phyloP scores from a whole-genome alignment of 2,113 vertebrate species.

The Nycticorax nycticorax region DNA sequence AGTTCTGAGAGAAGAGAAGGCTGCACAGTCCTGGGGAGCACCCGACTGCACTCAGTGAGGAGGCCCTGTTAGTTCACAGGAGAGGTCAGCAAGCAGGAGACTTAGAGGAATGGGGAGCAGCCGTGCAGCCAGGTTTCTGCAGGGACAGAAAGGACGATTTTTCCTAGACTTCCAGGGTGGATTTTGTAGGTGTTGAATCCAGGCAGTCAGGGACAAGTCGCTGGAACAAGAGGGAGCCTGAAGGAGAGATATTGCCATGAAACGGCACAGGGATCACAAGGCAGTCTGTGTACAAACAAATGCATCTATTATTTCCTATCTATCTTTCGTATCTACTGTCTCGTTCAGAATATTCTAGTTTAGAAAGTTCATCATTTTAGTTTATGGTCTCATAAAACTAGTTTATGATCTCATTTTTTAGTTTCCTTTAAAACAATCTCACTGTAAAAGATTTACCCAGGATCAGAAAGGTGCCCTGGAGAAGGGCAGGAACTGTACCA shows the following conservation, averaged over 20 bases:
- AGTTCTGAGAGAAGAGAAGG: background rate
- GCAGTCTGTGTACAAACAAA: background rate
- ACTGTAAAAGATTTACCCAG: background rate
- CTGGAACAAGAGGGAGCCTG: background rate
- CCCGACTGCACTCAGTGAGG: too few relatives aligned
- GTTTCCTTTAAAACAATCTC: background rate
- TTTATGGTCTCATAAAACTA: background rate
- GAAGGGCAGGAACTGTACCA: background rate
- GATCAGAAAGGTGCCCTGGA: background rate
- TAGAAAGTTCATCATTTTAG: background rate
- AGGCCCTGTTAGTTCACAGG: background rate
- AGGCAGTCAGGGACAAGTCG: background rate
- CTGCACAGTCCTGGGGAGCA: background rate
- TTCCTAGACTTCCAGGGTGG: background rate
- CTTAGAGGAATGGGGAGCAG: background rate
- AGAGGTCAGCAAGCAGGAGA: background rate
- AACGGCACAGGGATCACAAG: background rate
- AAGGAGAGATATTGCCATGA: background rate
- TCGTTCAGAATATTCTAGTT: background rate
- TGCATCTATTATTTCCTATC: background rate
- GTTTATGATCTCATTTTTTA: background rate
- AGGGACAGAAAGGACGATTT: background rate
- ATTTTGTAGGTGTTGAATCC: background rate
- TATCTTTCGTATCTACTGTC: background rate
- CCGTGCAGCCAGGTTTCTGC: background rate